Evolutionary conservation across 2,888 invertebrate species (phyloP).

Genomic region (Frankliniella fusca): DNA sequence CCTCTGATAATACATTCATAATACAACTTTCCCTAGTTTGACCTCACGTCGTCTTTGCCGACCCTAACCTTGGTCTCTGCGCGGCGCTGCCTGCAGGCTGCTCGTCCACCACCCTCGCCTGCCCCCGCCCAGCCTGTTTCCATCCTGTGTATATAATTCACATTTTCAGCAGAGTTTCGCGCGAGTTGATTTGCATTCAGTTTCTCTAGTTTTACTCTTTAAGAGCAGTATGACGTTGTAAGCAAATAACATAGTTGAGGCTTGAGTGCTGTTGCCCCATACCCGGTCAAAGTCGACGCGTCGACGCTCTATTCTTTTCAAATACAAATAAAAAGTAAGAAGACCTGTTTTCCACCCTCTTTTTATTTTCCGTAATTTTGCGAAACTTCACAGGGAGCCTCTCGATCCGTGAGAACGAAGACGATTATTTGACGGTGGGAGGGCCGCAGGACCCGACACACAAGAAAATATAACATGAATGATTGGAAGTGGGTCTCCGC

Average conservation of each 20-base stretch:
- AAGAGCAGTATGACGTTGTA: too few species aligned
- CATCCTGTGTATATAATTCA: not conserved
- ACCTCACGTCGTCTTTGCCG: not conserved
- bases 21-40: constrained; percentile 1
- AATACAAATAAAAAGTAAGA: too few species aligned
- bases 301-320: not conserved
- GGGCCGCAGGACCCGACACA: not conserved
- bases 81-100: too few species aligned
- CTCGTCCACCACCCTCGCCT: not conserved
- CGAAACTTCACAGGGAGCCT: not conserved
- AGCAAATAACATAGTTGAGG: too few species aligned
- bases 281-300: not conserved
- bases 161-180: too few species aligned
- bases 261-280: not conserved
- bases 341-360: not conserved
- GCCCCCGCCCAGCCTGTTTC: not conserved
- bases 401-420: not conserved
- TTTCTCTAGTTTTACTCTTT: too few species aligned
- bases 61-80: not conserved
- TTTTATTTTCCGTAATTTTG: not conserved
- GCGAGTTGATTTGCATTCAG: too few species aligned
- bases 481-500: not conserved
- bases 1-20: constrained; percentile 5
- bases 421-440: too few species aligned
- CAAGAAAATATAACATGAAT: not conserved